Conservation (phyloP, 2,113 vertebrate genomes). For the Cairina moschata region DNA sequence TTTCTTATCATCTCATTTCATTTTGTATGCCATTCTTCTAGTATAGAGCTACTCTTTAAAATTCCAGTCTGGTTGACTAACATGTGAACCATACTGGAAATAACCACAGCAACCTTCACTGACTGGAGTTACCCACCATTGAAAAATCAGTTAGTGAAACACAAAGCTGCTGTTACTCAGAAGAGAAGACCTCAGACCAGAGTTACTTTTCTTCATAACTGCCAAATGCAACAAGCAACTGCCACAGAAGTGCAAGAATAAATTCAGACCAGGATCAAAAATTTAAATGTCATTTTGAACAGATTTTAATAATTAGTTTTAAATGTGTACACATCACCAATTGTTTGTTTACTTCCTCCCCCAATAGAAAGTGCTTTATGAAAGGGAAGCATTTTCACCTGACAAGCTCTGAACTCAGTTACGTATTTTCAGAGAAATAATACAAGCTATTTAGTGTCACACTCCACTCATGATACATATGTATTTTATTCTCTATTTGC, state of each 20-base stretch:
- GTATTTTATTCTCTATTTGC: not conserved
- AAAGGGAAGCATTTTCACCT: not conserved
- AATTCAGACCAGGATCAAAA: not conserved
- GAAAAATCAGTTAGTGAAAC: constrained; percentile 23
- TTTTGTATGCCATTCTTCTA: not conserved
- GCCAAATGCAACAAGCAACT: not conserved
- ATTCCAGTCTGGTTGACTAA: not conserved
- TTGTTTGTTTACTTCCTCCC: not conserved
- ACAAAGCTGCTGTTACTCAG: not conserved
- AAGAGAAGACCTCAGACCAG: not conserved
- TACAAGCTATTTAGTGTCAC: not conserved
- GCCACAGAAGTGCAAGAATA: not conserved
- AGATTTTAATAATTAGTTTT: not conserved
- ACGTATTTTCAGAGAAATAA: not conserved
- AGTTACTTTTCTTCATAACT: not conserved
- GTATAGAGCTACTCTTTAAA: not conserved
- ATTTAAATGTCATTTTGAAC: not conserved
- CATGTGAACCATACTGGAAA: not conserved
- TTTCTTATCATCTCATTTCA: not conserved
- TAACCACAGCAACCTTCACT: not conserved
- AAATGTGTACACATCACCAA: not conserved
- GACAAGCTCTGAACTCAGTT: not conserved
- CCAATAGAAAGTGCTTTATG: not conserved
- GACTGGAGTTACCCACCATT: not conserved
- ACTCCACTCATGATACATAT: not conserved